These are phyloP conservation scores for Drosophila mettleri DNA, from an alignment of 2,888 invertebrate genomes.

Conservation along the genomic window DNA sequence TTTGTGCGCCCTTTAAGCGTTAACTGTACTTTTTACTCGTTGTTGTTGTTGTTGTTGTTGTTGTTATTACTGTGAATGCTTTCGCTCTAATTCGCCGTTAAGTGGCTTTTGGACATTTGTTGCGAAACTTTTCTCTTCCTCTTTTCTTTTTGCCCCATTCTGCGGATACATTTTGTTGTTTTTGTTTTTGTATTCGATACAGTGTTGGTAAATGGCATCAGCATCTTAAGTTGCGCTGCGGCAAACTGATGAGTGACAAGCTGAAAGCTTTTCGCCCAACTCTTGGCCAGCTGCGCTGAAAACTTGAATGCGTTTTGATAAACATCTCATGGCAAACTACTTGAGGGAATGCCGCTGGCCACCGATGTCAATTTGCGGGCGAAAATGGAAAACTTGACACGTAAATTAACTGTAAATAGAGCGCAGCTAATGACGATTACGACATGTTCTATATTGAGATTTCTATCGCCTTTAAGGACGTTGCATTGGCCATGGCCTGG, in stretches of 20 bases:
- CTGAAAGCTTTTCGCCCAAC: slow-evolving; percentile 9
- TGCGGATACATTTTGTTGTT: slow-evolving; percentile 27
- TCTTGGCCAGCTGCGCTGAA: no score
- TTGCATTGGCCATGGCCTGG: not conserved
- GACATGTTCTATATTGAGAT: no score
- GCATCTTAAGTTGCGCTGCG: slow-evolving; percentile 35
- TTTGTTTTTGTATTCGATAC: slow-evolving; percentile 45
- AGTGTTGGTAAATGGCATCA: slow-evolving; percentile 40
- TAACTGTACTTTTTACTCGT: slow-evolving; percentile 61
- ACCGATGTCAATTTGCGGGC: not conserved
- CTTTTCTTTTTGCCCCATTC: slow-evolving; percentile 5
- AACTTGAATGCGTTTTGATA: slow-evolving; percentile 3
- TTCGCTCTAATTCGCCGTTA: slow-evolving; percentile 77
- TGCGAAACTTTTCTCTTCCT: slow-evolving; percentile 56
- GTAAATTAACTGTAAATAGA: not conserved
- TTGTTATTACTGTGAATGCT: slow-evolving; percentile 43
- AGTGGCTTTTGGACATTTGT: slow-evolving; percentile 78
- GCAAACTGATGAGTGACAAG: slow-evolving; percentile 59
- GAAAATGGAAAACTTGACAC: not conserved
- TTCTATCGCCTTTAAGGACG: not conserved
- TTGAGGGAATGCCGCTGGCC: slow-evolving; percentile 3
- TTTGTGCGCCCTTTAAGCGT: slow-evolving; percentile 68
- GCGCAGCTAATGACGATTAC: no score
- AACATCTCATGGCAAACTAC: slow-evolving; percentile 1
- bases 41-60: not conserved